These are phyloP conservation scores for Sphaeramia orbicularis DNA, from an alignment of 2,797 vertebrate genomes.

Conservation along the genomic window DNA sequence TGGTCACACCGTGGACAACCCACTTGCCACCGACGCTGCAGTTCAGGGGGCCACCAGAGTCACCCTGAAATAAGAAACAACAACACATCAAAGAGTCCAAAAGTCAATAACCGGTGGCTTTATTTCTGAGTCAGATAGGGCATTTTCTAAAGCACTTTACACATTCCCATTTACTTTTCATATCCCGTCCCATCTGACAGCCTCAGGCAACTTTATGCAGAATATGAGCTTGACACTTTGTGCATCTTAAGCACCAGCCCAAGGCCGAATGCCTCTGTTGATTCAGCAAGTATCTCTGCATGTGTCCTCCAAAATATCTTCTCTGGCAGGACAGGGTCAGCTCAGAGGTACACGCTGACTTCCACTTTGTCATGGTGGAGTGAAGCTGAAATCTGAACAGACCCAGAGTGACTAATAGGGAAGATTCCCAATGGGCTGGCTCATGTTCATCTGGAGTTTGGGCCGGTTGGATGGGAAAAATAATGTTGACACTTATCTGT, in stretches of 20 bases:
- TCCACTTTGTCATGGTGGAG: slow-evolving; percentile 36
- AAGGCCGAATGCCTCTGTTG: slow-evolving; percentile 64
- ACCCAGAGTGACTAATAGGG: too few species aligned
- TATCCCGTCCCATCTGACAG: slow-evolving; percentile 22
- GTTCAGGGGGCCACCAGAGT: slow-evolving; percentile 93
- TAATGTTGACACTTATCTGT: too few species aligned
- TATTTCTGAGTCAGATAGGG: neutral
- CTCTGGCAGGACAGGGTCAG: slow-evolving; percentile 56
- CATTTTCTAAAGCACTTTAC: slow-evolving; percentile 3
- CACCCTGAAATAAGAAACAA: slow-evolving; percentile 81
- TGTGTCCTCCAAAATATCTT: slow-evolving; percentile 58
- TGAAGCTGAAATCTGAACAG: slow-evolving; percentile 32
- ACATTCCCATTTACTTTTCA: neutral
- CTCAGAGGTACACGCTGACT: slow-evolving; percentile 33
- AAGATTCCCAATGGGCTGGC: too few species aligned
- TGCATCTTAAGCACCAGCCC: slow-evolving; percentile 55
- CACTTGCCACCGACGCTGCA: slow-evolving; percentile 86
- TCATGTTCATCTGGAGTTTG: too few species aligned
- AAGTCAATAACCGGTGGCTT: neutral
- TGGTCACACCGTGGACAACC: slow-evolving; percentile 90
- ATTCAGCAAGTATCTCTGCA: slow-evolving; percentile 56
- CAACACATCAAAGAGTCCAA: neutral
- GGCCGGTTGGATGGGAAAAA: too few species aligned
- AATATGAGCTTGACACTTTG: slow-evolving; percentile 47
- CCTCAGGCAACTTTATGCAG: slow-evolving; percentile 27